These are phyloP conservation scores for Otolemur crassicaudatus DNA, from an alignment of 2,797 vertebrate species.

Conservation along the genomic window DNA sequence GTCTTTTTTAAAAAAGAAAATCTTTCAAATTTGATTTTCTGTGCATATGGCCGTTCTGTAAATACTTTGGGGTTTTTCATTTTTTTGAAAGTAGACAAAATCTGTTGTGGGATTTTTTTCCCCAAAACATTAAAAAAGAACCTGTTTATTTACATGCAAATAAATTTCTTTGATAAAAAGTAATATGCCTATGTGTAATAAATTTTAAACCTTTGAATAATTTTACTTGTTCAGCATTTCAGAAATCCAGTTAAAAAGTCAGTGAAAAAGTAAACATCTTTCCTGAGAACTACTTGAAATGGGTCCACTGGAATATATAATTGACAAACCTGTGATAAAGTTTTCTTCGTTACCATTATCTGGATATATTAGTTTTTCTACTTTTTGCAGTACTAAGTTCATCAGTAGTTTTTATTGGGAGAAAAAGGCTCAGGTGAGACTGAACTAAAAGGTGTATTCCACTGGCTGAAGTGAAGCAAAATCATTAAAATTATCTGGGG, in stretches of 20 bases:
- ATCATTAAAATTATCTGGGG: constrained; percentile 4
- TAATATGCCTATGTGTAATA: constrained; percentile 70
- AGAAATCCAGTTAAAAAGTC: not conserved
- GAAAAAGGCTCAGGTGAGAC: constrained; percentile 13
- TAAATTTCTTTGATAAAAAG: constrained; percentile 86
- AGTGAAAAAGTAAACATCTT: constrained; percentile 17
- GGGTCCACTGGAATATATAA: not conserved
- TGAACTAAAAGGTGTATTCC: not conserved
- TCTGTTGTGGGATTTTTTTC: constrained; percentile 75
- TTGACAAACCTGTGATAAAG: not conserved
- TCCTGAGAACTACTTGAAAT: not conserved
- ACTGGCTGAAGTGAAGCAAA: not conserved
- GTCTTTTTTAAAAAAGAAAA: constrained; percentile 75
- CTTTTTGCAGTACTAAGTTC: not conserved
- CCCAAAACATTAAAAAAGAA: constrained; percentile 77
- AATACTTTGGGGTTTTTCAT: constrained; percentile 81
- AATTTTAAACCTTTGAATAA: constrained; percentile 22
- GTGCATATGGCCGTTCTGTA: constrained; percentile 81
- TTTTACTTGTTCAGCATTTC: constrained; percentile 41
- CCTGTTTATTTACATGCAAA: constrained; percentile 85
- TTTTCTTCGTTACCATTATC: not conserved
- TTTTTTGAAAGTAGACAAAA: constrained; percentile 80
- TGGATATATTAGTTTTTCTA: constrained; percentile 36
- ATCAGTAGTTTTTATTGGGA: constrained; percentile 16
- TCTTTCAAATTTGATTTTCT: constrained; percentile 74